Conservation (phyloP, 2,888 invertebrate species). For the Encarsia formosa region DNA sequence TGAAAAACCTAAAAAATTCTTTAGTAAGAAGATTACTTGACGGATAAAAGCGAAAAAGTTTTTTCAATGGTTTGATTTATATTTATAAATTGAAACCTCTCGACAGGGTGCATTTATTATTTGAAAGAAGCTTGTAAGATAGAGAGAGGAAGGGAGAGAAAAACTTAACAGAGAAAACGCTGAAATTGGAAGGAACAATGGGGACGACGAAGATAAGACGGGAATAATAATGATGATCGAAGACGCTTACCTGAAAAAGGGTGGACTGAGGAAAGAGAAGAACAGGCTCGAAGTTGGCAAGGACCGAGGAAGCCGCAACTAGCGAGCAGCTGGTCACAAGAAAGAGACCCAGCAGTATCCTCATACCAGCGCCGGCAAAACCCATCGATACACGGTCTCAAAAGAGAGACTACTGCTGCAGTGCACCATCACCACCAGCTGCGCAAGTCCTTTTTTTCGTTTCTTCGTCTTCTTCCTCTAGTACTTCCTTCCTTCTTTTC, state of each 20-base stretch:
- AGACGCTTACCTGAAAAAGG: slow-evolving; percentile 41
- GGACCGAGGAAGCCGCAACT: background rate
- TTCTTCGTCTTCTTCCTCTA: too few relatives aligned
- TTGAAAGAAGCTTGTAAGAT: too few relatives aligned
- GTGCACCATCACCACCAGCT: background rate
- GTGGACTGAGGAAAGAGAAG: slow-evolving; percentile 41
- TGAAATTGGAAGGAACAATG: background rate
- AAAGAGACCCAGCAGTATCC: background rate
- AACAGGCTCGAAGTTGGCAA: slow-evolving; percentile 29
- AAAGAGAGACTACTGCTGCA: background rate
- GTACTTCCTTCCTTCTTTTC: background rate
- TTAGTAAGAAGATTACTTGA: too few relatives aligned
- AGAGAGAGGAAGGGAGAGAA: too few relatives aligned
- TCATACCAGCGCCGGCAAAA: background rate
- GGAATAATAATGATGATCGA: background rate
- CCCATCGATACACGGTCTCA: background rate
- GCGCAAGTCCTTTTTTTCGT: background rate
- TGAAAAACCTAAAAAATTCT: too few relatives aligned
- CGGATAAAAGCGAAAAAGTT: too few relatives aligned
- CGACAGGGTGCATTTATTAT: too few relatives aligned
- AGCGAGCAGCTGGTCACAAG: background rate
- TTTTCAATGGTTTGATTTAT: too few relatives aligned
- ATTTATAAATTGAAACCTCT: too few relatives aligned
- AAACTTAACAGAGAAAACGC: background rate
- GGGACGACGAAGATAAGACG: background rate